phyloP scores from a whole-genome alignment of 2,888 invertebrate species.

The Eristalis tenax region DNA sequence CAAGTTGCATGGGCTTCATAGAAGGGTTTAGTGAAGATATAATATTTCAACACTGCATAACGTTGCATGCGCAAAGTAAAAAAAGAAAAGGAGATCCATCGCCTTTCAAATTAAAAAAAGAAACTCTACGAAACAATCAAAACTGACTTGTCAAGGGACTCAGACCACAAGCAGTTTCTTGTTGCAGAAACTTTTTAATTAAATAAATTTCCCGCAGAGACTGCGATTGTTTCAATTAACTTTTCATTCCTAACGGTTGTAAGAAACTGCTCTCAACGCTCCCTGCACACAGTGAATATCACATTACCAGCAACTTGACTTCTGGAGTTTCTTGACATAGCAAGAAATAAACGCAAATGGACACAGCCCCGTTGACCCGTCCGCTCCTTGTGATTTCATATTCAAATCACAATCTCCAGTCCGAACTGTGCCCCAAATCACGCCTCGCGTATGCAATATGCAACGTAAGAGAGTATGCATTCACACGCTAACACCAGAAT shows the following conservation, averaged over 20 bases:
- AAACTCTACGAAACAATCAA: constrained; percentile 43
- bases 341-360: constrained; percentile 5
- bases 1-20: no score
- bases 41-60: no score
- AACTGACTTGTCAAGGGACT: constrained; percentile 48
- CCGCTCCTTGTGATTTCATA: constrained; percentile 20
- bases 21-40: no score
- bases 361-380: constrained; percentile 5
- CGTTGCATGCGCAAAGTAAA: no score
- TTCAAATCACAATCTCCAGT: constrained; percentile 57
- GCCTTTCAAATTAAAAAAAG: constrained; percentile 2
- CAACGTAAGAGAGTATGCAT: constrained; percentile 38
- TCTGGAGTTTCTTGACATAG: not conserved
- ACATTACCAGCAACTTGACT: constrained; percentile 15
- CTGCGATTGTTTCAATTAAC: constrained; percentile 13
- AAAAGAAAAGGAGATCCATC: not conserved
- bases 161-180: constrained; percentile 22
- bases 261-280: not conserved
- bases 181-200: constrained; percentile 49
- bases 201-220: constrained; percentile 45
- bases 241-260: not conserved
- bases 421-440: constrained; percentile 50
- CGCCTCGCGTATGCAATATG: constrained; percentile 5
- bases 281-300: constrained; percentile 1
- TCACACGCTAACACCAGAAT: constrained; percentile 53